Base-by-base conservation (phyloP, 2,797 vertebrate species). In the Malacoraja senta region DNA sequence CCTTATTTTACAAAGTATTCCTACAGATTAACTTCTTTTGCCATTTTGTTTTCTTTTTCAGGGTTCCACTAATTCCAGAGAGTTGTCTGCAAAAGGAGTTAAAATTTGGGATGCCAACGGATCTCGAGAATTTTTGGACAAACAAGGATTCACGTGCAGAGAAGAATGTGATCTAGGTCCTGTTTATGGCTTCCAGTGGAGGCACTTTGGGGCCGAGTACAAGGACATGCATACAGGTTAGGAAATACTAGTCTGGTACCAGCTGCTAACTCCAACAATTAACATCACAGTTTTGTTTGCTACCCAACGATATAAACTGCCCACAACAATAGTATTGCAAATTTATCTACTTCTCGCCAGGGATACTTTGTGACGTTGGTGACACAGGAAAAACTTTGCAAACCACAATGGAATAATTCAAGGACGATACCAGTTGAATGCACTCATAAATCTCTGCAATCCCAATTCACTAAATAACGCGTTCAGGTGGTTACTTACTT, bases 31-130 rank as follows among this genome's bases (percentile, higher is more conserved):
- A 93, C 3, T 29, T 77, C 21, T 61, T 58, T 58, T 21, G 12
- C 53, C 38, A 74, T 29, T 35, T 91, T 74, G 10, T 53, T 74
- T 44, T 74, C 92, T 93, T 12, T 94, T 91, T 3, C 94, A 99
- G 99, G 99, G 99, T 83, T 99, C 98, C 91, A 99, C 98, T 79
- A 99, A 99, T 86, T 97, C 98, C 77, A 99, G 98, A 93, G 98
- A 99, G 94, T 97, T 99, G 65, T 99, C 99, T 0, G 96, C 96
- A 86, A 99, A 98, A 94, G 98, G 99, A 21, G 99, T 99, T 93
- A 98, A 97, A 95, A 99, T 99, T 93, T 99, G 99, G 99, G 98
- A 99, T 61, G 98, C 99, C 84, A 99, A 99, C 29, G 99, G 98
- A 0, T 99, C 98, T 0, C 97, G 98, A 77, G 95, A 96, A 38